Conservation (phyloP, 2,113 vertebrate species). For the Scartelaos histophorus region DNA sequence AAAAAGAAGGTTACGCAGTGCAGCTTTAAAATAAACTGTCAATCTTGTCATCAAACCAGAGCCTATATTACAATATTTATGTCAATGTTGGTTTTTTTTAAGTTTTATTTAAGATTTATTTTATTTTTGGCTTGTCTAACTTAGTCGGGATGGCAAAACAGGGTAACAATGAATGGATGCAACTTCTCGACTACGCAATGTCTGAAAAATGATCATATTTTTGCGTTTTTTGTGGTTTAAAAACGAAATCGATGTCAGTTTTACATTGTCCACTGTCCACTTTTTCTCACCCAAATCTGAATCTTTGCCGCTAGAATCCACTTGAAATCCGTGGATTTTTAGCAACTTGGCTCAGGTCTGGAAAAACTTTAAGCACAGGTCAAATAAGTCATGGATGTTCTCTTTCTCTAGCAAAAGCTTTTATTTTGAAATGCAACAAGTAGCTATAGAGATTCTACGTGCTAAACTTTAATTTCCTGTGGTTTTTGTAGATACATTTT, state of each 20-base stretch:
- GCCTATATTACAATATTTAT: constrained; percentile 18
- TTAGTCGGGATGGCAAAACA: constrained; percentile 14
- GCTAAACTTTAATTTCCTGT: constrained; percentile 59
- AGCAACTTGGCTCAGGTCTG: constrained; percentile 52
- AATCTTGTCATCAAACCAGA: constrained; percentile 35
- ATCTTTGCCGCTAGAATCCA: constrained; percentile 32
- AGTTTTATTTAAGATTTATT: too few relatives aligned
- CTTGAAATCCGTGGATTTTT: constrained; percentile 17
- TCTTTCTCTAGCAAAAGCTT: constrained; percentile 38
- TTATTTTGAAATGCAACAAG: constrained; percentile 49
- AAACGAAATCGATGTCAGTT: constrained; percentile 3
- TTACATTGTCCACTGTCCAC: constrained; percentile 45
- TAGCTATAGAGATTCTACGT: constrained; percentile 65
- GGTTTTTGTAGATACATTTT: constrained; percentile 69
- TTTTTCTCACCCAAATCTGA: constrained; percentile 39
- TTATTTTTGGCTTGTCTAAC: constrained; percentile 7
- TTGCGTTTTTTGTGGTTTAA: background rate
- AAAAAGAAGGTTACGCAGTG: background rate
- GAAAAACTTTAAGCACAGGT: constrained; percentile 53
- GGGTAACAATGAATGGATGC: constrained; percentile 19
- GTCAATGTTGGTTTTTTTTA: background rate
- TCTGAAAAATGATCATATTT: constrained; percentile 9
- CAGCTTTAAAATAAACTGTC: constrained; percentile 1
- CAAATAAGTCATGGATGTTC: constrained; percentile 56
- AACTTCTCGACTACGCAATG: constrained; percentile 27